These are phyloP conservation scores for Nomia melanderi DNA, from an alignment of 1,140 invertebrate genomes.

Conservation along the genomic window DNA sequence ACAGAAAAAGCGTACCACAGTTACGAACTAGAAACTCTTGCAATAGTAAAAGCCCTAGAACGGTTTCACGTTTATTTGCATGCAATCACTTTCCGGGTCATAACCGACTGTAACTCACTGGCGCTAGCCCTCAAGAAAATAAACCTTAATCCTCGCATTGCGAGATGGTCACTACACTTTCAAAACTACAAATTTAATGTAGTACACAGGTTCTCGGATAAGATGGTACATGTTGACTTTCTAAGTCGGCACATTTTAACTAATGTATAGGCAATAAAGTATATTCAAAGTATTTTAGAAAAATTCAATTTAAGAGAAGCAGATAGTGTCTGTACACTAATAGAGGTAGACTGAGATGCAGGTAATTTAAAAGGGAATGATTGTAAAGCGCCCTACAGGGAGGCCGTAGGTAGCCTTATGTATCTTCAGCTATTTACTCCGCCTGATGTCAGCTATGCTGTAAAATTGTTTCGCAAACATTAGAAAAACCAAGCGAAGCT, in stretches of 20 bases:
- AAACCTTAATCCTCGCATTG: constrained; percentile 11
- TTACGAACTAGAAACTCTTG: background rate
- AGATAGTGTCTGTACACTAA: too few species aligned
- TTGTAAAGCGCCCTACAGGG: background rate
- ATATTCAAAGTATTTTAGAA: too few species aligned
- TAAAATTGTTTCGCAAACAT: too few species aligned
- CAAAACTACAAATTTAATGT: constrained; percentile 22
- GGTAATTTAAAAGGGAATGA: too few species aligned
- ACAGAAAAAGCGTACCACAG: background rate
- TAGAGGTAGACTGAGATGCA: too few species aligned
- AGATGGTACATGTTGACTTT: constrained; percentile 18
- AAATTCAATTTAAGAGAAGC: too few species aligned
- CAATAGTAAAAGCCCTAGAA: background rate
- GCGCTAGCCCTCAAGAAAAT: constrained; percentile 4
- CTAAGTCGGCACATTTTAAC: too few species aligned
- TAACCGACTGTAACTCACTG: constrained; percentile 11
- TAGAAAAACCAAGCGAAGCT: too few species aligned
- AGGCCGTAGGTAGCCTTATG: too few species aligned
- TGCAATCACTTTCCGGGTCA: background rate
- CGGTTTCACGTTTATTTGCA: background rate
- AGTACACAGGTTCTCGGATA: background rate
- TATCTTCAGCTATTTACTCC: too few species aligned
- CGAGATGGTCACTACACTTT: constrained; percentile 16
- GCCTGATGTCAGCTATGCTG: too few species aligned
- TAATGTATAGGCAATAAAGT: too few species aligned